Conservation (phyloP, 1,140 invertebrate species). For the Chymomyza costata region DNA sequence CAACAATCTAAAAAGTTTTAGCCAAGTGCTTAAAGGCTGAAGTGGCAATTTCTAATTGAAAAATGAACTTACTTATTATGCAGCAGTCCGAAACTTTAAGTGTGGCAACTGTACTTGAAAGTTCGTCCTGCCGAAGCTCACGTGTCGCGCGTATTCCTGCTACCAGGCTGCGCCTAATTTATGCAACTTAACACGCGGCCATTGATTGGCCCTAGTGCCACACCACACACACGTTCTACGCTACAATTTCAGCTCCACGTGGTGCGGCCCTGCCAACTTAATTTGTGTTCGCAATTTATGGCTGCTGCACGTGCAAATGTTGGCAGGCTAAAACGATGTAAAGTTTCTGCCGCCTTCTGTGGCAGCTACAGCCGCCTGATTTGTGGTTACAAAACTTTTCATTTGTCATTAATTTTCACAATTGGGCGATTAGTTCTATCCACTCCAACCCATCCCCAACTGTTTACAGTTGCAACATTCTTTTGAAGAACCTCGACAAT, state of each 20-base stretch:
- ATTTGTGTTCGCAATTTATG: constrained; percentile 62
- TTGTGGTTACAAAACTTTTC: constrained; percentile 65
- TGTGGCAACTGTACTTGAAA: constrained; percentile 58
- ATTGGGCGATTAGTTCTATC: constrained; percentile 8
- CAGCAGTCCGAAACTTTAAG: constrained; percentile 22
- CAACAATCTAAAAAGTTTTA: constrained; percentile 4
- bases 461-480: constrained; percentile 13
- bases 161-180: constrained; percentile 66
- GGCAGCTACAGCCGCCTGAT: constrained; percentile 52
- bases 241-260: constrained; percentile 1
- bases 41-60: constrained; percentile 41
- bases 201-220: constrained; percentile 50
- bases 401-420: constrained; percentile 8
- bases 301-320: constrained; percentile 60
- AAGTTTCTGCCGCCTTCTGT: constrained; percentile 33
- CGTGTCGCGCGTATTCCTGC: constrained; percentile 10
- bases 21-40: constrained; percentile 19
- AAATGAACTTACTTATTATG: constrained; percentile 32
- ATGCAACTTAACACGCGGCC: constrained; percentile 62
- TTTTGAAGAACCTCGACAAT: background rate
- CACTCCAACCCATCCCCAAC: too few relatives aligned
- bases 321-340: constrained; percentile 21
- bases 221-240: background rate
- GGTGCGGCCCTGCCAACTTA: constrained; percentile 38
- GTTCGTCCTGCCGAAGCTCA: constrained; percentile 13